Evolutionary conservation across 2,113 vertebrate genomes (phyloP).

Genomic region (Trichechus manatus): DNA sequence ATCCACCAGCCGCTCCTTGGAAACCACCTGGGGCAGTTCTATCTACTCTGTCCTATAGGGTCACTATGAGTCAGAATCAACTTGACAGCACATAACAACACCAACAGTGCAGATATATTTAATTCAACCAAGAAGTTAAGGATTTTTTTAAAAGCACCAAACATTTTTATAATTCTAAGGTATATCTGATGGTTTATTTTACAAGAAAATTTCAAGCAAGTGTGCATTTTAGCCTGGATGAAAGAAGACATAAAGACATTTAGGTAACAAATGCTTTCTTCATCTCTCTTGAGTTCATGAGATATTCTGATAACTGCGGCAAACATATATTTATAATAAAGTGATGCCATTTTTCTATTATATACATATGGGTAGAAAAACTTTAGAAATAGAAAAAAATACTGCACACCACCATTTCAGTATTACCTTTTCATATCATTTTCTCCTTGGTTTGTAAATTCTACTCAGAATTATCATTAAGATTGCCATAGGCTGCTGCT

Average conservation of each 20-base stretch:
- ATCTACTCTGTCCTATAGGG: too few relatives aligned
- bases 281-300: background rate
- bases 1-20: too few relatives aligned
- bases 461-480: slow-evolving; percentile 5
- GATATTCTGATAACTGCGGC: background rate
- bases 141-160: background rate
- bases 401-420: background rate
- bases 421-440: background rate
- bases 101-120: background rate
- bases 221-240: background rate
- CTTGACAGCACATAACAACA: too few relatives aligned
- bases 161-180: background rate
- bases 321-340: background rate
- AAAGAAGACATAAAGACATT: background rate
- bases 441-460: slow-evolving; percentile 1
- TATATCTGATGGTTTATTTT: background rate
- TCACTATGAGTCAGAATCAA: too few relatives aligned
- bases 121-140: background rate
- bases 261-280: background rate
- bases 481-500: background rate
- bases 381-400: background rate
- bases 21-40: too few relatives aligned
- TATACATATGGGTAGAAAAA: background rate
- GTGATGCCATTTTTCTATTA: background rate
- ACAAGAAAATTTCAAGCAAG: background rate